Base-by-base conservation (phyloP, 2,888 invertebrate genomes). In the Lasioglossum villosulum region DNA sequence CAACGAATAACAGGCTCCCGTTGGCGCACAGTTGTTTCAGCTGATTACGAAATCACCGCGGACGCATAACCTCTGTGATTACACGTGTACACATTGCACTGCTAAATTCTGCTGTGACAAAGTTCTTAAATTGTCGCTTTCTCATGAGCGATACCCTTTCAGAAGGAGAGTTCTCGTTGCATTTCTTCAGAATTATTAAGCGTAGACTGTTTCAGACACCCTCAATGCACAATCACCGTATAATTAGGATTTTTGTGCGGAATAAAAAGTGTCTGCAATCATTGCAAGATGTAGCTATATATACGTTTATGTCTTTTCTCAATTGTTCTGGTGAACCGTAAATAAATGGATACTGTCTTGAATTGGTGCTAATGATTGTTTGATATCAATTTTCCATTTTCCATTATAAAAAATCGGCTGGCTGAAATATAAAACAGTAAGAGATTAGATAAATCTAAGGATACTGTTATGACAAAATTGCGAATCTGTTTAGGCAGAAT, bases 21-120 rank as follows among this genome's bases (percentile, higher is more conserved):
- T 83, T 83, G 39, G 39, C 74, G 39, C 59, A 75, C 63, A 48
- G 74, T 74, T 59, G 73, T 59, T 52, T 59, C 77, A 63, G 42
- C 12, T 37, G 83, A 71, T 78, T 78, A 70, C 77, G 34, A 63
- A 39, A 63, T 27, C 30, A 56, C 23, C 12, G 42, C 37, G 19
- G n/a, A 48, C 12, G 42, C 52, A 34, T 63, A 48, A 73, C 42
- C 16, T 5, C 23, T 34, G n/a, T 59, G 77, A 83, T 71, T 78
- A 83, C 3, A 27, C 48, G 37, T 16, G 30, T 37, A 30, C n/a
- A 19, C 56, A 39, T 82, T 34, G 5, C 63, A 59, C 34, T 14
- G 59, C 3, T 71, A 16, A 45, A 16, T 68, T 45, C 14, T 30
- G 59, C 27, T 12, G 14, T 14, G 59, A 30, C 27, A 5, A 14